Evolutionary conservation across 1,140 invertebrate genomes (phyloP).

Genomic region (Formica selysi): DNA sequence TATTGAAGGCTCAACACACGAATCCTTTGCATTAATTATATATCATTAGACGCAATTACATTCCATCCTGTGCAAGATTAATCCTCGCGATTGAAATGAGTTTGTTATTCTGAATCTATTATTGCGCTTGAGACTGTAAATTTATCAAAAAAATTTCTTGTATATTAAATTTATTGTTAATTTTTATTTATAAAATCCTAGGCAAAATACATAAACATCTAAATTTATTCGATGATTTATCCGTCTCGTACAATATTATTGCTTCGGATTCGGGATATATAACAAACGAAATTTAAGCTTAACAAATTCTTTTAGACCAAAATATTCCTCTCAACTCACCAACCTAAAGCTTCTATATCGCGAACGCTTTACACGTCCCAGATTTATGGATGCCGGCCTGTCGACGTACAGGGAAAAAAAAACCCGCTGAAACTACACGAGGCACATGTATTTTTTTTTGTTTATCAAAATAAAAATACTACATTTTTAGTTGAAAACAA

Average conservation of each 20-base stretch:
- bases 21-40: slow-evolving; percentile 41
- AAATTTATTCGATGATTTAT: background rate
- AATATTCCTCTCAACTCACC: slow-evolving; percentile 26
- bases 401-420: slow-evolving; percentile 10
- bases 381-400: slow-evolving; percentile 49
- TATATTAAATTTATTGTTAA: background rate
- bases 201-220: background rate
- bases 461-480: slow-evolving; percentile 7
- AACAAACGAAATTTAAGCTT: slow-evolving; percentile 27
- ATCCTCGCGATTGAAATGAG: background rate
- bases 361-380: slow-evolving; percentile 25
- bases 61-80: slow-evolving; percentile 19
- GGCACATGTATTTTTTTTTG: slow-evolving; percentile 21
- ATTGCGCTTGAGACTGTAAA: background rate
- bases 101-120: background rate
- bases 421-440: background rate
- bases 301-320: slow-evolving; percentile 36
- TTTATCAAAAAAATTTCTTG: background rate
- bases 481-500: slow-evolving; percentile 21
- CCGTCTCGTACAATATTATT: background rate
- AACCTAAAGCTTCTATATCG: slow-evolving; percentile 12
- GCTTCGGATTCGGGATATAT: background rate
- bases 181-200: background rate
- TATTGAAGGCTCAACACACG: background rate
- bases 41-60: slow-evolving; percentile 12